Conservation (phyloP, 2,888 invertebrate species). For the Ypsolopha sequella region DNA sequence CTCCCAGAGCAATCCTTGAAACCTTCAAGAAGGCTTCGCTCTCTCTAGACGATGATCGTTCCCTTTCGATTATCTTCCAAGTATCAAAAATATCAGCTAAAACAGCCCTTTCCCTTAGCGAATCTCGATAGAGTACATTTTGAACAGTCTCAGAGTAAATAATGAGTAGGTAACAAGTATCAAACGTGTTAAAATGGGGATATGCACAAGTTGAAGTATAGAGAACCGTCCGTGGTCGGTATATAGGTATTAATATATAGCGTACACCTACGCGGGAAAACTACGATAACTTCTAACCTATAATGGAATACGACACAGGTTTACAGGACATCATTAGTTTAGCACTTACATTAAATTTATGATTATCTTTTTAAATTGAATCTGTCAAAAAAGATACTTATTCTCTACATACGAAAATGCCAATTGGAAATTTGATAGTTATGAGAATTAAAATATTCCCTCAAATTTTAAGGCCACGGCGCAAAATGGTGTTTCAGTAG, state of each 20-base stretch:
- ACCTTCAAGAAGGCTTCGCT: too few species aligned
- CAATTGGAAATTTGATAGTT: constrained; percentile 20
- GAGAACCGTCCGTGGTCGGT: constrained; percentile 42
- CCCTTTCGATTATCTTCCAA: constrained; percentile 65
- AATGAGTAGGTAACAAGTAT: constrained; percentile 67
- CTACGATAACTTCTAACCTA: constrained; percentile 59
- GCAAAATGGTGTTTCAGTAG: constrained; percentile 69
- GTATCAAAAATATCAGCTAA: constrained; percentile 71
- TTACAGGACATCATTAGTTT: constrained; percentile 24
- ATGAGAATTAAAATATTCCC: constrained; percentile 59
- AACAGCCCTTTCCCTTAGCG: constrained; percentile 68
- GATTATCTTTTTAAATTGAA: constrained; percentile 28
- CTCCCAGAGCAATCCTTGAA: too few species aligned
- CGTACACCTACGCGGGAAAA: constrained; percentile 41
- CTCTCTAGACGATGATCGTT: constrained; percentile 40
- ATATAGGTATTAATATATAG: constrained; percentile 20
- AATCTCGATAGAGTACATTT: constrained; percentile 62
- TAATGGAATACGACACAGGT: constrained; percentile 38
- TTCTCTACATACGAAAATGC: constrained; percentile 40
- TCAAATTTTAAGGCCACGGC: constrained; percentile 68
- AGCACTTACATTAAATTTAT: constrained; percentile 44
- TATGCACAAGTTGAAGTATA: constrained; percentile 59
- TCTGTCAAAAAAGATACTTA: constrained; percentile 11
- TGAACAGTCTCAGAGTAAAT: constrained; percentile 70
- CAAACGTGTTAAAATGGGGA: constrained; percentile 55